These are phyloP conservation scores for Hemicentrotus pulcherrimus DNA, from an alignment of 35 echinoderm and acorn worm genomes.

Conservation along the genomic window DNA sequence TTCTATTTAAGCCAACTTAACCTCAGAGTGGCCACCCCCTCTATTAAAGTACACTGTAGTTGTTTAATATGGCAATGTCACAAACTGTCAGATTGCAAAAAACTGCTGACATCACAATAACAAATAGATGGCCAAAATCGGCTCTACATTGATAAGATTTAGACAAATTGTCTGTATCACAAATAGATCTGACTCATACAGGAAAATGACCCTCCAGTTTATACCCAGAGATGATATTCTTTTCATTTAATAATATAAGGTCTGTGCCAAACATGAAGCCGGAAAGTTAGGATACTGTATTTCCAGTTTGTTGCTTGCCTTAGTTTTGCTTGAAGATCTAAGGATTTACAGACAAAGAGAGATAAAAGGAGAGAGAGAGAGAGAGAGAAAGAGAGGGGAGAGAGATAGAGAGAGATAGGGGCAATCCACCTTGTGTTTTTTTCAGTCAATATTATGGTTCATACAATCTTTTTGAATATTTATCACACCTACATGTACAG, in stretches of 20 bases:
- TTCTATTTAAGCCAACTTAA: too few species aligned
- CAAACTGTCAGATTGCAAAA: neutral
- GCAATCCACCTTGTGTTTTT: too few species aligned
- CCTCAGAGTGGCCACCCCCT: too few species aligned
- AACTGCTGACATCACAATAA: neutral
- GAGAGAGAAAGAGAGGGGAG: neutral
- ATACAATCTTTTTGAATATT: too few species aligned
- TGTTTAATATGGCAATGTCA: too few species aligned
- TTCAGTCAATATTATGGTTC: too few species aligned
- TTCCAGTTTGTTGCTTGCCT: neutral
- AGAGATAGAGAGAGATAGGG: too few species aligned
- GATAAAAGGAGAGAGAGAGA: too few species aligned
- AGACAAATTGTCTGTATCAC: neutral
- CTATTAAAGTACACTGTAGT: too few species aligned
- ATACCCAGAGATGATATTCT: neutral
- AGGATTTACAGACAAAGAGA: too few species aligned
- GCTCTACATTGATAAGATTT: neutral
- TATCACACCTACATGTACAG: too few species aligned
- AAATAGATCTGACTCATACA: neutral
- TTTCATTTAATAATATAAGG: neutral
- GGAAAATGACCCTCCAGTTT: slow-evolving; percentile 16
- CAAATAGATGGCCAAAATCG: neutral
- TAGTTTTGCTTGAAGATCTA: too few species aligned
- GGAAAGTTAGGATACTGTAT: neutral
- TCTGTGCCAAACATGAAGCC: neutral